Evolutionary conservation across 2,797 vertebrate species (phyloP).

Genomic region (Pseudotriccus pelzelni): DNA sequence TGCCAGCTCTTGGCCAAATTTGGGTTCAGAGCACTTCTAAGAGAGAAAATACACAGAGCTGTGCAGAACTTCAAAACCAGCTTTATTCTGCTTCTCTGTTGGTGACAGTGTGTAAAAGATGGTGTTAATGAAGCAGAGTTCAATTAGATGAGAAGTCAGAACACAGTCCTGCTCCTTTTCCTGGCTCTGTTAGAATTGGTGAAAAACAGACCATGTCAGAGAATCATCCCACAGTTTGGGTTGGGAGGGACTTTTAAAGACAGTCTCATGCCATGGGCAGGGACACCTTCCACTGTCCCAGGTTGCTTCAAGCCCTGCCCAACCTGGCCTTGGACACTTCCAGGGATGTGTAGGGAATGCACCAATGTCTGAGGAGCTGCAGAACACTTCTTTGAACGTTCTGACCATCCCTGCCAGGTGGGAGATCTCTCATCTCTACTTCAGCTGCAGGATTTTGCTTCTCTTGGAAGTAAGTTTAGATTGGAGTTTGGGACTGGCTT

Average conservation of each 20-base stretch:
- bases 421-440: not conserved
- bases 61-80: not conserved
- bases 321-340: not conserved
- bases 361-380: not conserved
- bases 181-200: not conserved
- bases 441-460: not conserved
- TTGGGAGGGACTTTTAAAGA: not conserved
- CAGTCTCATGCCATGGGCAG: not conserved
- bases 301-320: not conserved
- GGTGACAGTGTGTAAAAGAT: not conserved
- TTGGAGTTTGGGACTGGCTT: not conserved
- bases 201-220: not conserved
- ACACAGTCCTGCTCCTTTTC: not conserved
- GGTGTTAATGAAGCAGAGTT: not conserved
- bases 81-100: not conserved
- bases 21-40: not conserved
- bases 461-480: not conserved
- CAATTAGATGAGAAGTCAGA: not conserved
- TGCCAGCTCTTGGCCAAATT: not conserved
- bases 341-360: not conserved
- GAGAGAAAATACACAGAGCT: not conserved
- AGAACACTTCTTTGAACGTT: rapidly evolving
- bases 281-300: not conserved
- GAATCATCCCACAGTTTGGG: not conserved
- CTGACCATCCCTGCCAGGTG: rapidly evolving